Evolutionary conservation across 2,797 vertebrate genomes (phyloP).

Genomic region (Fratercula arctica): DNA sequence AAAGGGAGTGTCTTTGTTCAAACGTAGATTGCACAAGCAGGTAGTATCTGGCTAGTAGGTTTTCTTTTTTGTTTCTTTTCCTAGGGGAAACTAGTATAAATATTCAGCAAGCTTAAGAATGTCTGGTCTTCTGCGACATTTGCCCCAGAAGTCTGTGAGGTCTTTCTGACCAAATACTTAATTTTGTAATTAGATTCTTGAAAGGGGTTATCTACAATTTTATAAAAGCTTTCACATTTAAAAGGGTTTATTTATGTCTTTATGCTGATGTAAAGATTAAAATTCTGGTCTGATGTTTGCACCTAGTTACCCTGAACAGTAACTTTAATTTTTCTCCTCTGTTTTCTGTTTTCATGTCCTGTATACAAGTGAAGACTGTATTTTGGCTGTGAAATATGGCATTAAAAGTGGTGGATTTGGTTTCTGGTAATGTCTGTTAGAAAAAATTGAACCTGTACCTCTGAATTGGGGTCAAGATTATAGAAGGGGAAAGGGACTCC

Average conservation of each 20-base stretch:
- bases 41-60: background rate
- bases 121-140: background rate
- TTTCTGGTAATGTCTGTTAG: background rate
- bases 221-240: background rate
- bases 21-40: background rate
- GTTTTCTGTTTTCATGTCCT: background rate
- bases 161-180: background rate
- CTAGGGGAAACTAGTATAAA: background rate
- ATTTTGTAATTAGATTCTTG: background rate
- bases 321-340: background rate
- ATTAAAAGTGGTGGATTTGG: background rate
- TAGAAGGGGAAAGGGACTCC: background rate
- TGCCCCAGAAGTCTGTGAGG: background rate
- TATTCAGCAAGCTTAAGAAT: background rate
- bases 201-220: background rate
- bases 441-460: background rate
- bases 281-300: background rate
- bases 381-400: background rate
- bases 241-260: background rate
- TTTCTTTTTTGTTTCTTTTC: background rate
- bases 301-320: background rate
- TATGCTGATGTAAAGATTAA: background rate
- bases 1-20: constrained; percentile 23
- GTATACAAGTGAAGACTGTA: background rate
- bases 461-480: background rate